Conservation (phyloP, 2,113 vertebrate genomes). For the Dissostichus mawsoni region DNA sequence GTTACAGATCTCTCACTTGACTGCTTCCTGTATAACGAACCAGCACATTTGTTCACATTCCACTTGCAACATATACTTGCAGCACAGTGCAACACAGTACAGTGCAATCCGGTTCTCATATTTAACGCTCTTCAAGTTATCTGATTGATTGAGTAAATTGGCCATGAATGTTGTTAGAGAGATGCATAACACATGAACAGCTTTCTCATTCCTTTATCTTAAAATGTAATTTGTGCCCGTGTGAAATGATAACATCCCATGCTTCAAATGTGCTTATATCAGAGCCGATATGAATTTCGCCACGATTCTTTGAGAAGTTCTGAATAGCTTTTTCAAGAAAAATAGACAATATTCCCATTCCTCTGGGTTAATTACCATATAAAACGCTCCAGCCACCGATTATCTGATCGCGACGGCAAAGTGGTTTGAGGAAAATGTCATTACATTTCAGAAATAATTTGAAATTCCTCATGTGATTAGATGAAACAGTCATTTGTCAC, state of each 20-base stretch:
- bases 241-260: conserved; percentile 55
- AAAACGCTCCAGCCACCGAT: conserved; percentile 68
- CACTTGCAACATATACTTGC: background rate
- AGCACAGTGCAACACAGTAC: conserved; percentile 1
- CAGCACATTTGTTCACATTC: conserved; percentile 38
- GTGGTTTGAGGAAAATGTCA: conserved; percentile 74
- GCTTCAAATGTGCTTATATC: conserved; percentile 54
- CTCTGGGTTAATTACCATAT: conserved; percentile 80
- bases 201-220: conserved; percentile 42
- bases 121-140: conserved; percentile 41
- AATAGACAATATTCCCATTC: conserved; percentile 74
- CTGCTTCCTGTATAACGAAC: conserved; percentile 30
- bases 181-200: conserved; percentile 39
- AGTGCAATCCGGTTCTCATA: conserved; percentile 33
- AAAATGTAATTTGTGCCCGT: conserved; percentile 46
- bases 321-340: conserved; percentile 68
- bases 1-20: conserved; percentile 1
- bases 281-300: conserved; percentile 58
- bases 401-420: conserved; percentile 65
- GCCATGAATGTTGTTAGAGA: conserved; percentile 37
- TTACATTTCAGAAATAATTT: conserved; percentile 64
- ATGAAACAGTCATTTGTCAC: conserved; percentile 69
- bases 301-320: conserved; percentile 60
- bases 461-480: conserved; percentile 70
- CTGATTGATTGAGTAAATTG: conserved; percentile 60